Base-by-base conservation (phyloP, 2,113 vertebrate species). In the Pitta sordida region DNA sequence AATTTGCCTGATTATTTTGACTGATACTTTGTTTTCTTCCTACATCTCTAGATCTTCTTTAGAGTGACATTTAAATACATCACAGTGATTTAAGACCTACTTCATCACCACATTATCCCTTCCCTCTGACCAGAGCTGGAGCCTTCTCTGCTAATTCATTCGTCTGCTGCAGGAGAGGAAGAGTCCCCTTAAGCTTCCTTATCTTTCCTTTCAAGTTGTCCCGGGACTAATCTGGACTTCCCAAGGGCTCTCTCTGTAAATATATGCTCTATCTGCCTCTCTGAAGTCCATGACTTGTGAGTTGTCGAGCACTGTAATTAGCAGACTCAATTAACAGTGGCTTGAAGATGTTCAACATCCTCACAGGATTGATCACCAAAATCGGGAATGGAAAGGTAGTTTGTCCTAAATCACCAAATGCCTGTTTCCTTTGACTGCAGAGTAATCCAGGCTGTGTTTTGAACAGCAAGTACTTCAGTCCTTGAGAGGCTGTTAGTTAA, bases 201-300 rank as follows among this genome's bases (percentile, higher is more conserved):
- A 96, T 96, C 96, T 94, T 79, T 83, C 55, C 70, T 96, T 95
- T 94, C 82, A 95, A 90, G 91, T 88, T 69, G 55, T 85, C 52
- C 82, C 29, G 67, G 69, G 75, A 56, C 75, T 92, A 86, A 87
- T 86, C 59, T 12, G 14, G 91, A 53, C 39, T 78, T 94, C 68
- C 89, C 67, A 34, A 94, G 86, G 52, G 34, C 55, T 12, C 9
- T 87, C 37, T 85, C 73, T 88, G 71, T 90, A 91, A 86, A 91
- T 91, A 13, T 2, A 24, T 63, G 13, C 65, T 86, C 88, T 75
- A 4, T 86, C 63, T 89, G 64, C 22, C 78, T 43, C 84, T 67
- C 41, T 49, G 70, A 83, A 69, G 53, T 22, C 39, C 77, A 4
- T 8, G 69, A 23, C 7, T 74, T 23, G 53, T 20, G 49, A 39